These are phyloP conservation scores for Lordiphosa stackelbergi DNA, from an alignment of 1,140 invertebrate genomes.

Conservation along the genomic window DNA sequence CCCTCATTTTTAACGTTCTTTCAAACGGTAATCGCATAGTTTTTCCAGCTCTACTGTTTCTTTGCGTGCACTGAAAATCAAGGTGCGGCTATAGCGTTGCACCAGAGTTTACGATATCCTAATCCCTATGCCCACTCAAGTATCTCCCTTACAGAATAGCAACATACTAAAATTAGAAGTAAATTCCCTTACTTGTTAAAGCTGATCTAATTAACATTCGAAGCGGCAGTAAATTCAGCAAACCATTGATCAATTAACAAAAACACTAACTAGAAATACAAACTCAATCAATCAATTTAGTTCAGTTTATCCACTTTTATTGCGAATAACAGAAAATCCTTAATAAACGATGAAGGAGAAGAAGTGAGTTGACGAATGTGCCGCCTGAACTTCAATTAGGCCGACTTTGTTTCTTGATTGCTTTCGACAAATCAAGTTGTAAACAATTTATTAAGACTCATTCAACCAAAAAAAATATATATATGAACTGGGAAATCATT, in stretches of 20 bases:
- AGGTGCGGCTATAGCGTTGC: too few relatives aligned
- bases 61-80: too few relatives aligned
- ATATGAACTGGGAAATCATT: constrained; percentile 1
- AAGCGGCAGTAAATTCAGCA: constrained; percentile 10
- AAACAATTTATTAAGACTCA: constrained; percentile 7
- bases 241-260: constrained; percentile 37
- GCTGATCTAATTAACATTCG: too few relatives aligned
- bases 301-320: constrained; percentile 13
- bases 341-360: neutral
- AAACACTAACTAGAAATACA: constrained; percentile 23
- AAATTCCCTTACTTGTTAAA: too few relatives aligned
- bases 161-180: too few relatives aligned
- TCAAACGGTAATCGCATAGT: too few relatives aligned
- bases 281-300: constrained; percentile 51
- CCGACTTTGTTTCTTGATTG: neutral
- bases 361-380: constrained; percentile 1
- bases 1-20: too few relatives aligned
- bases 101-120: too few relatives aligned
- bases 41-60: too few relatives aligned
- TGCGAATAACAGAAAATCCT: constrained; percentile 19
- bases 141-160: too few relatives aligned
- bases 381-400: constrained; percentile 8
- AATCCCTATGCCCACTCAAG: too few relatives aligned
- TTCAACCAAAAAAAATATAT: constrained; percentile 4
- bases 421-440: neutral